Evolutionary conservation across 2,113 vertebrate genomes (phyloP), one percentile per base, ranked within the genome.

Genomic region (Oncorhynchus keta): DNA sequence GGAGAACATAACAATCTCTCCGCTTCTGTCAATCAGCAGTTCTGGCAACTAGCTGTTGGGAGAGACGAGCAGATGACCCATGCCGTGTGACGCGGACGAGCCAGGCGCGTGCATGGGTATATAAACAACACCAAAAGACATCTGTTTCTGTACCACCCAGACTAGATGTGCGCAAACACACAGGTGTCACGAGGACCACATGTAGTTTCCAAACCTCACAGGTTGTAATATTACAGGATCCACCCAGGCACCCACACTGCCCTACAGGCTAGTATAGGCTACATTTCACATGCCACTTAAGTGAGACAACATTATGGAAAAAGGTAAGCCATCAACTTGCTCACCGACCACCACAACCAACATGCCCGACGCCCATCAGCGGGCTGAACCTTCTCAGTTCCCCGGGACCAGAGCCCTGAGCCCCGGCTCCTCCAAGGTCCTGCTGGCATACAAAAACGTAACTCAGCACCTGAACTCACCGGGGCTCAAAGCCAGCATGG

Each of bases 401-500:
- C 55, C 35, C 11, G 77, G 32, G 22, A 80, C 76, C 2, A 28
- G 81, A 77, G 81, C 84, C n/a, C 79, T n/a, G 1, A 35, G 76
- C 71, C 57, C 77, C 22, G 84, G 83, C 1, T 75, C 28, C 1
- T 75, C 91, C 24, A 83, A 85, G 79, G 70, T 91, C 18, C 28
- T 89, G 2, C 71, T 91, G 59, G 87, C 90, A 18, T 93, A 88
- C 79, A 91, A 84, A 81, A 90, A 72, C 80, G 85, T 87, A 3
- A 87, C 90, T 3, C 89, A 93, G 74, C 84, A 86, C 59, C 76
- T 92, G n/a, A 83, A 51, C 68, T 86, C 86, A 0, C 83, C 86
- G 1, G 87, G 91, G 4, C 78, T 93, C 16, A 94, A 92, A 85
- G 85, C 88, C 0, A 91, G 92, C 1, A 79, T 94, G 81, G 90